Evolutionary conservation across 2,797 vertebrate genomes (phyloP).

Genomic region (Lacerta viridis): DNA sequence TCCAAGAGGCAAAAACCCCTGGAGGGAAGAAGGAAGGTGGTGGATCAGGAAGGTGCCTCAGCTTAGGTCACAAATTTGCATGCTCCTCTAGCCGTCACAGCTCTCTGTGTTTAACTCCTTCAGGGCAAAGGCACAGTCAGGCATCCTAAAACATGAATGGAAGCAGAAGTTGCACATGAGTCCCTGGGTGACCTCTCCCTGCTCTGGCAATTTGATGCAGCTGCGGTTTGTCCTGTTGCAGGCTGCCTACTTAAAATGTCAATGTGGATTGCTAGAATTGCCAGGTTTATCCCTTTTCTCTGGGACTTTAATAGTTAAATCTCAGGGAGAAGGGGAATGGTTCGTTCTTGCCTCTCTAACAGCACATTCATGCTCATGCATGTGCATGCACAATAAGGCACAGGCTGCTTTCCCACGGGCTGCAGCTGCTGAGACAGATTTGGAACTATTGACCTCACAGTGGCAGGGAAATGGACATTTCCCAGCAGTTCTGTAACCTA

Average conservation of each 20-base stretch:
- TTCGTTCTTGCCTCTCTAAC: not conserved
- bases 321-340: not conserved
- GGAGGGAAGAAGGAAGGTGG: not conserved
- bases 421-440: not conserved
- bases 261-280: not conserved
- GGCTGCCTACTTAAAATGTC: not conserved
- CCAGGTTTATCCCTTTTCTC: not conserved
- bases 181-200: not conserved
- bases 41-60: constrained; percentile 19
- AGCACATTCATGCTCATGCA: not conserved
- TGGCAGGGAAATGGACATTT: not conserved
- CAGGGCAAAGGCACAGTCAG: too few species aligned
- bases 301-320: not conserved
- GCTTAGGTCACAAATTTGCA: not conserved
- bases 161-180: not conserved
- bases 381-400: not conserved
- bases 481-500: not conserved
- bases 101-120: constrained; percentile 28
- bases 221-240: not conserved
- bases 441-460: not conserved
- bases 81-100: not conserved
- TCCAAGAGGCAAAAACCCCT: not conserved
- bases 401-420: not conserved
- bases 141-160: not conserved
- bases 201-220: not conserved